phyloP scores from a whole-genome alignment of 2,888 invertebrate species.

The Drosophila stalkeri region DNA sequence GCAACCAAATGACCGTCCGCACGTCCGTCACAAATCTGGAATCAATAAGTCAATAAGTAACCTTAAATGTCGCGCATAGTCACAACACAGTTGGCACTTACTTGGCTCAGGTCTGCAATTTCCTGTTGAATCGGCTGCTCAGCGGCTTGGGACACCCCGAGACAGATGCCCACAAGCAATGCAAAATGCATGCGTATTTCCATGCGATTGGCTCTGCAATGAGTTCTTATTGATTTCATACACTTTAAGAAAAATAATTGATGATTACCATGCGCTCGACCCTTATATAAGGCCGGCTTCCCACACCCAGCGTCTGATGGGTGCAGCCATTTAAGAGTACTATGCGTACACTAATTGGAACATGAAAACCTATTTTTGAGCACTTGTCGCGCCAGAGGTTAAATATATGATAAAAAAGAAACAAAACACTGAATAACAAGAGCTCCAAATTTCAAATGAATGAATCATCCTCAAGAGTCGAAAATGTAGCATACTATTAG shows the following conservation, averaged over 20 bases:
- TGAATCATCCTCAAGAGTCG: not conserved
- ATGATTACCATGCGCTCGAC: not conserved
- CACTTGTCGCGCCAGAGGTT: conserved; percentile 38
- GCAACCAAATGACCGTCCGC: conserved; percentile 61
- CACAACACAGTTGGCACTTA: conserved; percentile 40
- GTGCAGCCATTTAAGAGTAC: conserved; percentile 42
- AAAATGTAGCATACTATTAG: conserved; percentile 38
- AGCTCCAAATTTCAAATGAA: not conserved
- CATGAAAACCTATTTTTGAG: conserved; percentile 55
- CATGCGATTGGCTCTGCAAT: conserved; percentile 3
- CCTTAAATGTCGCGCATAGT: no score
- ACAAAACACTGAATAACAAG: not conserved
- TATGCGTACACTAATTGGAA: conserved; percentile 53
- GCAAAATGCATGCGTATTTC: conserved; percentile 36
- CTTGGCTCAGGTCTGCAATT: conserved; percentile 58
- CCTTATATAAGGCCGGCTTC: conserved; percentile 32
- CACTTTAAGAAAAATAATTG: conserved; percentile 17
- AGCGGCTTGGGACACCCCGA: conserved; percentile 33
- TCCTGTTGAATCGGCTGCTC: conserved; percentile 17
- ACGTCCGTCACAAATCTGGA: conserved; percentile 68
- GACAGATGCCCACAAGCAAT: conserved; percentile 56
- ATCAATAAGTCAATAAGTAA: not conserved
- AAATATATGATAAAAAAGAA: conserved; percentile 34
- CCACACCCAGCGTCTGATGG: conserved; percentile 48
- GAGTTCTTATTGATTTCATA: conserved; percentile 11